Conservation (phyloP, 2,888 invertebrate species). For the Phaonia tiefii region DNA sequence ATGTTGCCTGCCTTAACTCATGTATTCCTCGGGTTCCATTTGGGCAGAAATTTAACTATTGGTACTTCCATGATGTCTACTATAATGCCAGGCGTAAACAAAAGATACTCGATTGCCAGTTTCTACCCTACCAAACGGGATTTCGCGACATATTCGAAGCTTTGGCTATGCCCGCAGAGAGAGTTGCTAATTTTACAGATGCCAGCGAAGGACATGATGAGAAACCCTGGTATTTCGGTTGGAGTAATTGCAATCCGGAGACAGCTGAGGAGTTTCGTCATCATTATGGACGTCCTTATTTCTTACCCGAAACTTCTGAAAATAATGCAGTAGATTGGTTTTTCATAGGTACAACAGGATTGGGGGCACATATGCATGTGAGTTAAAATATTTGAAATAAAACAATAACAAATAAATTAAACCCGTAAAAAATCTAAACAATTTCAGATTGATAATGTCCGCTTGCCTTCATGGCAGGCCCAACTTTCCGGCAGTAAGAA, state of each 20-base stretch:
- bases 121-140: slow-evolving; percentile 95
- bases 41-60: slow-evolving; percentile 86
- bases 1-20: no score
- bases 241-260: slow-evolving; percentile 96
- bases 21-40: neutral
- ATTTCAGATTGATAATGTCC: slow-evolving; percentile 94
- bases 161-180: slow-evolving; percentile 87
- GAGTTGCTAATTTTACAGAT: slow-evolving; percentile 82
- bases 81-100: slow-evolving; percentile 82
- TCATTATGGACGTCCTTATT: slow-evolving; percentile 93
- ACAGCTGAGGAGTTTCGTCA: slow-evolving; percentile 88
- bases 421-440: no score
- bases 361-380: slow-evolving; percentile 98
- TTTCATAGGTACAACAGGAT: slow-evolving; percentile 97
- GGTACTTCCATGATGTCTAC: slow-evolving; percentile 91
- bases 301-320: slow-evolving; percentile 92
- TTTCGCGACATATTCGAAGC: slow-evolving; percentile 90
- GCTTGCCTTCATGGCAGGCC: slow-evolving; percentile 97
- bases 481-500: slow-evolving; percentile 93
- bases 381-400: no score
- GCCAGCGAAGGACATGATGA: slow-evolving; percentile 67
- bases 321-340: slow-evolving; percentile 96
- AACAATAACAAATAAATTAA: no score
- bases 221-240: slow-evolving; percentile 85
- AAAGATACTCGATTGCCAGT: slow-evolving; percentile 89